Conservation (phyloP, 2,797 vertebrate species). For the Urosaurus nigricauda region DNA sequence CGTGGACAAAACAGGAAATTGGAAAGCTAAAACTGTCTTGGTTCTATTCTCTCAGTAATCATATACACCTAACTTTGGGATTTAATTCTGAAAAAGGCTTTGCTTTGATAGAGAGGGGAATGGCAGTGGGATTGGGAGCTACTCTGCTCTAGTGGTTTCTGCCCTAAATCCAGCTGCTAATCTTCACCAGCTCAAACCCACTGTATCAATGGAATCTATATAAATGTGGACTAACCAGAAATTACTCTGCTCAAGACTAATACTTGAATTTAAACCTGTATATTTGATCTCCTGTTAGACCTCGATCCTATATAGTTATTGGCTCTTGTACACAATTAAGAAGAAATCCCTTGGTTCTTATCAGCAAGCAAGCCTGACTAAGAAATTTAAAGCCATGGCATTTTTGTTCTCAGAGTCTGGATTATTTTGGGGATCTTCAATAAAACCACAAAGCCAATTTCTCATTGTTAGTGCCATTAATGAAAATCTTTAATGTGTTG, state of each 20-base stretch:
- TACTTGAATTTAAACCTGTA: background rate
- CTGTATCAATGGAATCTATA: too few species aligned
- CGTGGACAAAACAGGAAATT: slow-evolving; percentile 17
- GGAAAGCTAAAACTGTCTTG: background rate
- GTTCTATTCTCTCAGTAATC: fast-evolving
- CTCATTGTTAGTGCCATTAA: too few species aligned
- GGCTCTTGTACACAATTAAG: background rate
- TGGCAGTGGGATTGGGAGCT: fast-evolving
- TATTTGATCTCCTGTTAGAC: background rate
- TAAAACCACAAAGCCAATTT: too few species aligned
- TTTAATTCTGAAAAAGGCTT: background rate
- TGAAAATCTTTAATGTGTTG: too few species aligned
- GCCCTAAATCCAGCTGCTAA: background rate
- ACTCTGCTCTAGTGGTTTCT: background rate
- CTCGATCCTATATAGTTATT: background rate
- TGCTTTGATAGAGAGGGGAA: background rate
- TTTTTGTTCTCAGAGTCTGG: background rate
- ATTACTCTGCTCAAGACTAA: background rate
- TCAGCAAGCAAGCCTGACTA: background rate
- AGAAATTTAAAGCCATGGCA: background rate
- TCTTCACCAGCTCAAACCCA: too few species aligned
- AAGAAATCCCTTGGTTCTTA: background rate
- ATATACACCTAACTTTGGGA: background rate
- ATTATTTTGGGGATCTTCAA: too few species aligned
- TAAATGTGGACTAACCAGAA: background rate